A percentile compares a stretch with the other conserved stretches of the same genome.
Evolutionary conservation across 2,113 vertebrate species (phyloP).

Genomic region (Thinocorus orbignyianus): DNA sequence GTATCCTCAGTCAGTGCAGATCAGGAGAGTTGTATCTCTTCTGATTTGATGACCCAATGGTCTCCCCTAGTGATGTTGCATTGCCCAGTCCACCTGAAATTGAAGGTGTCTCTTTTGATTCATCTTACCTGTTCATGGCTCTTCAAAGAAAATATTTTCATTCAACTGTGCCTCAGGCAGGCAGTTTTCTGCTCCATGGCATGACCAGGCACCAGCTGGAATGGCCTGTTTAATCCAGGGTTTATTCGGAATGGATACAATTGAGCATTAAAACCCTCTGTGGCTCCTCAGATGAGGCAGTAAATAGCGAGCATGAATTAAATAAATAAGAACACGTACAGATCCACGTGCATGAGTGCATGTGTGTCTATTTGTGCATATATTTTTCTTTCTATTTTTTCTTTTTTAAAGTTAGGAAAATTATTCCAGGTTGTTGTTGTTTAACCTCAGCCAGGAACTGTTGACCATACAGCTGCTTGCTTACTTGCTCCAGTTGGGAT

Average conservation of each 20-base stretch:
- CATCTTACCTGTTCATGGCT: neutral
- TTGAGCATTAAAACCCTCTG: neutral
- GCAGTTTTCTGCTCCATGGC: neutral
- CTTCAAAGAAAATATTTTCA: neutral
- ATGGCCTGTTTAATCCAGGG: neutral
- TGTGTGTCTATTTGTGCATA: neutral
- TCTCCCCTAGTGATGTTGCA: neutral
- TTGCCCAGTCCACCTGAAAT: neutral
- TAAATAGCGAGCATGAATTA: neutral
- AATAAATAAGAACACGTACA: neutral
- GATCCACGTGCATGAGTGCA: neutral
- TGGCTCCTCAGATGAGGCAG: neutral
- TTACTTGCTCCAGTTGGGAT: neutral
- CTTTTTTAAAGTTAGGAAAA: neutral
- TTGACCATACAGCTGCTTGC: neutral
- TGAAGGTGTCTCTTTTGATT: neutral
- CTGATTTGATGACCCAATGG: neutral
- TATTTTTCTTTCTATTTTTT: no score
- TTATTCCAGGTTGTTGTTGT: neutral
- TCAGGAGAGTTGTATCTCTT: neutral
- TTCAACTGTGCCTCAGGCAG: neutral
- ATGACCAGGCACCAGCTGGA: neutral
- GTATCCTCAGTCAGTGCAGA: neutral
- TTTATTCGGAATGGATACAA: neutral
- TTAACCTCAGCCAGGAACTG: neutral